Evolutionary conservation across 1,140 invertebrate genomes (phyloP).

Genomic region (Zophobas atratus): DNA sequence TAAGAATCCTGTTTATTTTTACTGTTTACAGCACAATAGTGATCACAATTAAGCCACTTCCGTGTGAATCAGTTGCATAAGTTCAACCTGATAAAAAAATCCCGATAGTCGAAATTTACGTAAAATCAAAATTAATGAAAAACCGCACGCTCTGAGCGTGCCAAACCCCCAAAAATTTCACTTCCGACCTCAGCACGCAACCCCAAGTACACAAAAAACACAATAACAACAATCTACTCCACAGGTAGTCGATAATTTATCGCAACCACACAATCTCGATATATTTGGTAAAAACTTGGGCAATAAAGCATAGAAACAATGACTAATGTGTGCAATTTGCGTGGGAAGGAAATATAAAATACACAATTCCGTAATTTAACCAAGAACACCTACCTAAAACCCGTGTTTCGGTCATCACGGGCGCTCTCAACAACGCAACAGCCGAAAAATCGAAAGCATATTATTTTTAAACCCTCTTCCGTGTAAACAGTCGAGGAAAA

Average conservation of each 20-base stretch:
- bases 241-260: constrained; percentile 26
- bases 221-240: constrained; percentile 17
- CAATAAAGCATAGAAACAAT: constrained; percentile 8
- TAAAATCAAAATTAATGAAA: too few relatives aligned
- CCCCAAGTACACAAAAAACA: neutral
- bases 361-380: constrained; percentile 31
- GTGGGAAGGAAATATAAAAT: constrained; percentile 37
- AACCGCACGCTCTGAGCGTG: too few relatives aligned
- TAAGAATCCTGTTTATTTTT: too few relatives aligned
- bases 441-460: too few relatives aligned
- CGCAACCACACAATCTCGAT: neutral
- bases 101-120: too few relatives aligned
- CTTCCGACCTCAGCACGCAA: too few relatives aligned
- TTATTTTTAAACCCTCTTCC: neutral
- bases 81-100: too few relatives aligned
- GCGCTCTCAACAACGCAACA: too few relatives aligned
- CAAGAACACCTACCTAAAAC: constrained; percentile 5
- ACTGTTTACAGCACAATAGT: too few relatives aligned
- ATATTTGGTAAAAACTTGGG: neutral
- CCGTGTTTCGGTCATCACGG: neutral
- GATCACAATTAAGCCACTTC: too few relatives aligned
- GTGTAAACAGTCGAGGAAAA: neutral
- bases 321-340: constrained; percentile 22
- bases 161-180: too few relatives aligned
- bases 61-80: too few relatives aligned